Evolutionary conservation across 1,140 invertebrate species (phyloP).

Genomic region (Drosophila equinoxialis): DNA sequence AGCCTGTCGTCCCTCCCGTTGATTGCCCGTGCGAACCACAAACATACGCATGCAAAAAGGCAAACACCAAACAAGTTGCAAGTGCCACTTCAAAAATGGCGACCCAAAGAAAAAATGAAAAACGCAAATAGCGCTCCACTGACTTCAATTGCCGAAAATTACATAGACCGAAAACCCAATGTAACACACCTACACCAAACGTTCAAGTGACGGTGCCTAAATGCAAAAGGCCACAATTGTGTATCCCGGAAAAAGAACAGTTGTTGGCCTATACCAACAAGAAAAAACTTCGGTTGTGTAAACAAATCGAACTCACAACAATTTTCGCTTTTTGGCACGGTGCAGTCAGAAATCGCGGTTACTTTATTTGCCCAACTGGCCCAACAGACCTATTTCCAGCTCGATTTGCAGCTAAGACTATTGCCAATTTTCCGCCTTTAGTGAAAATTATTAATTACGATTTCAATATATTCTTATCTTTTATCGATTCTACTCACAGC

Average conservation of each 20-base stretch:
- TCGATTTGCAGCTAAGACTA: background rate
- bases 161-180: background rate
- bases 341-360: background rate
- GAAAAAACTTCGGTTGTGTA: background rate
- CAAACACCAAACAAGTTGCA: constrained; percentile 29
- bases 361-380: constrained; percentile 41
- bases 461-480: background rate
- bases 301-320: constrained; percentile 1
- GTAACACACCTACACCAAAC: background rate
- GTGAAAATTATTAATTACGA: background rate
- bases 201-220: constrained; percentile 7
- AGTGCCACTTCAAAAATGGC: constrained; percentile 20
- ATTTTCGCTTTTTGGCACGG: background rate
- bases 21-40: constrained; percentile 30
- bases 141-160: constrained; percentile 14
- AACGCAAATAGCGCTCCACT: constrained; percentile 11
- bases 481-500: constrained; percentile 11
- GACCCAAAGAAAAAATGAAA: constrained; percentile 13
- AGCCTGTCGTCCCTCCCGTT: background rate
- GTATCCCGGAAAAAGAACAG: constrained; percentile 24
- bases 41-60: constrained; percentile 20
- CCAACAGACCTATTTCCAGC: constrained; percentile 10
- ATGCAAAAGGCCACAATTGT: constrained; percentile 30
- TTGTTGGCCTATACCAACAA: constrained; percentile 23
- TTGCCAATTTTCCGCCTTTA: constrained; percentile 22